These are phyloP conservation scores for Agrilus cyanescens DNA, from an alignment of 2,888 invertebrate species.

Conservation along the genomic window DNA sequence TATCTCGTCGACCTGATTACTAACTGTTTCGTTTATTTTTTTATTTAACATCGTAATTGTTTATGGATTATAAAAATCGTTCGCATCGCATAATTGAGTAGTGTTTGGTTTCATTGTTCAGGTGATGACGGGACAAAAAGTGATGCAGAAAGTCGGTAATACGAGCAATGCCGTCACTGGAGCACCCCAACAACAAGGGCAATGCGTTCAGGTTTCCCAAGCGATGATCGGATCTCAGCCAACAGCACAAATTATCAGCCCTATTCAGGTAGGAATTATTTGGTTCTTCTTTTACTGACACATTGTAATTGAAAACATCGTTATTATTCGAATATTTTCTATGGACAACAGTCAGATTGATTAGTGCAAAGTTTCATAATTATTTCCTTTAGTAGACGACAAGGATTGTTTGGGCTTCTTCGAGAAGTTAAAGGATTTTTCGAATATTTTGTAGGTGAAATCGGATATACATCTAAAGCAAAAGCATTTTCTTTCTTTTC, in stretches of 20 bases:
- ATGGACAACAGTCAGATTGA: too few species aligned
- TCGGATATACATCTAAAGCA: too few species aligned
- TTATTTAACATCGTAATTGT: neutral
- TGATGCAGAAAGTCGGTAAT: constrained; percentile 42
- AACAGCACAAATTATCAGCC: constrained; percentile 61
- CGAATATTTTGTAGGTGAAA: too few species aligned
- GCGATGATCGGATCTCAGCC: constrained; percentile 54
- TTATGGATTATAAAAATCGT: neutral
- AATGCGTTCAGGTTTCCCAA: constrained; percentile 62
- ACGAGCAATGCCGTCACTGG: constrained; percentile 31
- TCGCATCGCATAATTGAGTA: constrained; percentile 9
- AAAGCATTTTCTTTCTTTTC: too few species aligned
- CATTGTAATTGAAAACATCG: constrained; percentile 7
- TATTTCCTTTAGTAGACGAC: too few species aligned
- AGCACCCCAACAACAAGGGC: constrained; percentile 50
- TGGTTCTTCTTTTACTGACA: constrained; percentile 8
- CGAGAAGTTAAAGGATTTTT: too few species aligned
- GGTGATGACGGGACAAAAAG: constrained; percentile 39
- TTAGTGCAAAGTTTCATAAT: too few species aligned
- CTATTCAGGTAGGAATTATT: constrained; percentile 45
- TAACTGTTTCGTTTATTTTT: too few species aligned
- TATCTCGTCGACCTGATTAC: too few species aligned
- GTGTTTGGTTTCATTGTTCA: constrained; percentile 26
- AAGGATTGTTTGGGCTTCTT: too few species aligned
- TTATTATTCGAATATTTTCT: too few species aligned